A percentile compares a stretch with the other conserved stretches of the same genome.
Evolutionary conservation across 2,888 invertebrate genomes (phyloP).

Genomic region (Listrodromus nycthemerus): DNA sequence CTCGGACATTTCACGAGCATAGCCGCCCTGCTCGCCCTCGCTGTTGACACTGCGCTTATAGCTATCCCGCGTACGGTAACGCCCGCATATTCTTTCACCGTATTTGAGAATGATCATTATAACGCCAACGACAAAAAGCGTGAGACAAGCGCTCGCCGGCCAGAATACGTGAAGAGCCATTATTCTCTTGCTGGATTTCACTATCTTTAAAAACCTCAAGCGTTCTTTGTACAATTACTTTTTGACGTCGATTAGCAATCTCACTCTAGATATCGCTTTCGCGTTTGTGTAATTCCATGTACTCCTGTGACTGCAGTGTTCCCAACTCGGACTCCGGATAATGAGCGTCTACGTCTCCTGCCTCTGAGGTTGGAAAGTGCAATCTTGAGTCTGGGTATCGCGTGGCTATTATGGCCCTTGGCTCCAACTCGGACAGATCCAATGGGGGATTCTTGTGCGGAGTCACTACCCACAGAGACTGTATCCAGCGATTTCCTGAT

Average conservation of each 20-base stretch:
- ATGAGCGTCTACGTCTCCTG: conserved; percentile 72
- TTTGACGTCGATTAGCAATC: background rate
- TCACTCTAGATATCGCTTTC: conserved; percentile 91
- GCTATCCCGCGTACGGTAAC: conserved; percentile 88
- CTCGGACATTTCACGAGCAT: conserved; percentile 83
- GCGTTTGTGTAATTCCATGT: conserved; percentile 90
- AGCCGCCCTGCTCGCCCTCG: conserved; percentile 86
- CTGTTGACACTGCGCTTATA: conserved; percentile 84
- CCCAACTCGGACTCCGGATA: conserved; percentile 79
- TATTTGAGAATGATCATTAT: conserved; percentile 91
- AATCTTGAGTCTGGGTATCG: conserved; percentile 81
- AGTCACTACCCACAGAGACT: conserved; percentile 93
- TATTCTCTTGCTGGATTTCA: conserved; percentile 24
- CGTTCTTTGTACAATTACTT: background rate
- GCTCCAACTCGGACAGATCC: conserved; percentile 91
- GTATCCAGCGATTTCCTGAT: conserved; percentile 93
- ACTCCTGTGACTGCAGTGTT: conserved; percentile 81
- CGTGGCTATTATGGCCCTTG: conserved; percentile 67
- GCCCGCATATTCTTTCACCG: conserved; percentile 89
- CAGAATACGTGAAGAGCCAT: conserved; percentile 91
- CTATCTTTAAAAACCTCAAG: background rate
- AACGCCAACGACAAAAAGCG: conserved; percentile 90
- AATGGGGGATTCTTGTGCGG: conserved; percentile 93
- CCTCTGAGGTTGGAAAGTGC: conserved; percentile 83
- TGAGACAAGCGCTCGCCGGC: conserved; percentile 91